Evolutionary conservation across 2,113 vertebrate genomes (phyloP).

Genomic region (Hiodon tergisus): DNA sequence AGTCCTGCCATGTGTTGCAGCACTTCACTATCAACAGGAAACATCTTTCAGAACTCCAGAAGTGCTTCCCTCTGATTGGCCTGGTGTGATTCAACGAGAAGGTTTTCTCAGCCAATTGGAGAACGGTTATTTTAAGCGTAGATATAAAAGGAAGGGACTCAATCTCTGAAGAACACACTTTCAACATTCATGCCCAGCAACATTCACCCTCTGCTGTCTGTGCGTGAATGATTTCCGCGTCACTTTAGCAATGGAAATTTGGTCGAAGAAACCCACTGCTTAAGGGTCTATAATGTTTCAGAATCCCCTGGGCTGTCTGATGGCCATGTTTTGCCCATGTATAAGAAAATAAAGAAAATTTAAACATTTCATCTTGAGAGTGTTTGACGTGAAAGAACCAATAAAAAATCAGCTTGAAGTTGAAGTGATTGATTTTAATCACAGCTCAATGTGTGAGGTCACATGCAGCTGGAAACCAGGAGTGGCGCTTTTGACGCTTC

Average conservation of each 20-base stretch:
- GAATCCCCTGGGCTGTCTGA: too few species aligned
- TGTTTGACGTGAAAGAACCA: too few species aligned
- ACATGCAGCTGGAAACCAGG: too few species aligned
- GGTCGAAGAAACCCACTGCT: not conserved
- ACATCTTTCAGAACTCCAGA: conserved; percentile 86
- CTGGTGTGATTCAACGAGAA: conserved; percentile 63
- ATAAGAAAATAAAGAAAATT: too few species aligned
- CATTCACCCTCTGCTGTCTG: not conserved
- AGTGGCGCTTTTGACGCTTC: too few species aligned
- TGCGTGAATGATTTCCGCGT: not conserved
- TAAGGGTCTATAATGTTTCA: too few species aligned
- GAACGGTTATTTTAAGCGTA: conserved; percentile 77
- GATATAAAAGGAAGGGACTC: conserved; percentile 73
- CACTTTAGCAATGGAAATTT: not conserved
- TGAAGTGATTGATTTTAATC: too few species aligned
- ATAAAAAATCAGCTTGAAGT: too few species aligned
- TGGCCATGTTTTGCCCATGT: too few species aligned
- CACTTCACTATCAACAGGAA: conserved; percentile 81
- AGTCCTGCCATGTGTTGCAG: conserved; percentile 36
- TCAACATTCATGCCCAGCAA: conserved; percentile 22
- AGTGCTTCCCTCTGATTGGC: conserved; percentile 69
- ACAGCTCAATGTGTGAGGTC: too few species aligned
- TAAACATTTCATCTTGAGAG: too few species aligned
- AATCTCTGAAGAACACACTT: conserved; percentile 16
- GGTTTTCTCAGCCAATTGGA: conserved; percentile 62